Evolutionary conservation across 2,888 invertebrate genomes (phyloP).

Genomic region (Plagiodera versicolora): DNA sequence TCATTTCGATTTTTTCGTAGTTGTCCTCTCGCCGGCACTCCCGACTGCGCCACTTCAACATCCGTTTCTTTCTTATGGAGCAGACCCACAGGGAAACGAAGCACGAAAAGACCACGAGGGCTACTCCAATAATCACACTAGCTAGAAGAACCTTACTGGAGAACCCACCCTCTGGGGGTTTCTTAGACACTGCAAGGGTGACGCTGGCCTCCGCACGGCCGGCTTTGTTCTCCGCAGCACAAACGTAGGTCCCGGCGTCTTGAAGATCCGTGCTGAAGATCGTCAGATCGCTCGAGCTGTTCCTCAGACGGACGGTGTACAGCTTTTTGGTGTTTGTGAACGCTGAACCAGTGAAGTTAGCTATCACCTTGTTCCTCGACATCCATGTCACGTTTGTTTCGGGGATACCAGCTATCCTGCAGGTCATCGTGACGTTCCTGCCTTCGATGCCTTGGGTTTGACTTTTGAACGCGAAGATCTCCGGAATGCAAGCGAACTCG

Average conservation of each 20-base stretch:
- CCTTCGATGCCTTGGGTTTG: conserved; percentile 70
- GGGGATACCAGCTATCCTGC: conserved; percentile 70
- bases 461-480: conserved; percentile 64
- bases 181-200: conserved; percentile 69
- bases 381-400: conserved; percentile 74
- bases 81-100: conserved; percentile 67
- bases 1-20: conserved; percentile 80
- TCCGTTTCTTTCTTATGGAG: conserved; percentile 63
- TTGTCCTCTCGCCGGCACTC: conserved; percentile 60
- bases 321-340: conserved; percentile 59
- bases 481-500: conserved; percentile 78
- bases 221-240: conserved; percentile 79
- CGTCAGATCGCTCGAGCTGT: conserved; percentile 72
- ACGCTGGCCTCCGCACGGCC: conserved; percentile 76
- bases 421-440: conserved; percentile 72
- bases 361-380: conserved; percentile 67
- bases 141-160: conserved; percentile 66
- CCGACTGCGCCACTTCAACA: conserved; percentile 58
- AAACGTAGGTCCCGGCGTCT: conserved; percentile 76
- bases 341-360: conserved; percentile 59
- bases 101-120: conserved; percentile 68
- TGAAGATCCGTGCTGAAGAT: conserved; percentile 72
- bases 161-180: conserved; percentile 63
- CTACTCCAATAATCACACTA: conserved; percentile 67
- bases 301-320: conserved; percentile 67